Evolutionary conservation across 1,140 invertebrate species (phyloP).

Genomic region (Brachionus paranguensis): DNA sequence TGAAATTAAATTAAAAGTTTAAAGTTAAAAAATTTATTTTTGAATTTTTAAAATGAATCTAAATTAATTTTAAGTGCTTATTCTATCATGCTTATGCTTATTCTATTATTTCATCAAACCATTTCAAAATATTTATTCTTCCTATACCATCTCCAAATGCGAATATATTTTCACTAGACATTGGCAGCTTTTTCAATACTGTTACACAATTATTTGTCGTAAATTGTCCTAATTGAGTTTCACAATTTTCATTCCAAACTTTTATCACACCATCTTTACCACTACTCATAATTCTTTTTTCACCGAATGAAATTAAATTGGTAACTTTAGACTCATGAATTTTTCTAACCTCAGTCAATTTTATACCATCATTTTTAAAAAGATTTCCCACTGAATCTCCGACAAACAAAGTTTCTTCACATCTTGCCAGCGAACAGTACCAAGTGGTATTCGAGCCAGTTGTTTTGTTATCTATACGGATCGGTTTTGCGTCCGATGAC

Average conservation of each 20-base stretch:
- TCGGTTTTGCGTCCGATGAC: not conserved
- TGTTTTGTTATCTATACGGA: not conserved
- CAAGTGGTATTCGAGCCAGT: not conserved
- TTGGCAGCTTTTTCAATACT: not conserved
- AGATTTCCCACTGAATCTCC: not conserved
- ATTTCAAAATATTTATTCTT: constrained; percentile 2
- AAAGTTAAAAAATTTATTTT: no score
- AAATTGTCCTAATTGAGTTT: constrained; percentile 26
- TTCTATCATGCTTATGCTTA: no score
- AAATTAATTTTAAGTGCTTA: no score
- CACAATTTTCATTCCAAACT: constrained; percentile 44
- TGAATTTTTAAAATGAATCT: no score
- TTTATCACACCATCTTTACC: constrained; percentile 50
- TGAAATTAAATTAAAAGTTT: no score
- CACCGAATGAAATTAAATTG: not conserved
- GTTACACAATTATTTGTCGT: not conserved
- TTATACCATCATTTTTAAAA: not conserved
- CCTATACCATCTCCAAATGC: constrained; percentile 17
- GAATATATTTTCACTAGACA: not conserved
- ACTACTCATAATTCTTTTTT: constrained; percentile 45
- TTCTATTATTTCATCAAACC: not conserved
- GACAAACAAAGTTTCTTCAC: not conserved
- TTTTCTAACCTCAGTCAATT: not conserved
- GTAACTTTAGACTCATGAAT: not conserved
- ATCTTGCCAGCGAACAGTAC: not conserved